Base-by-base conservation (phyloP, 2,888 invertebrate genomes). In the Oscheius sp. region DNA sequence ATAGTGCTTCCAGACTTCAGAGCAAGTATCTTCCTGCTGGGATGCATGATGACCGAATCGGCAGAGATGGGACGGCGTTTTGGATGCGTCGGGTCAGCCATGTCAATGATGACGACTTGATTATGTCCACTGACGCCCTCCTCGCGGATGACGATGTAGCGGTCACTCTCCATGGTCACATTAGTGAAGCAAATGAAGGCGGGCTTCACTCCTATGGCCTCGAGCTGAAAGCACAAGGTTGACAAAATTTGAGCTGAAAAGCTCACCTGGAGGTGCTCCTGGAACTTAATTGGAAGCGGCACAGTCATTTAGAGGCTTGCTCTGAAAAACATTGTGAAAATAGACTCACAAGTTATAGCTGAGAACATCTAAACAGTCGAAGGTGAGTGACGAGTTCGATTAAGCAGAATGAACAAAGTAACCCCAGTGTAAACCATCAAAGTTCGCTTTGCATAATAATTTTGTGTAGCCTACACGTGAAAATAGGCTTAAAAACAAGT, bases 11-110 rank as follows among this genome's bases (percentile, higher is more conserved):
- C 94, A 84, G 96, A 96, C 93, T 97, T 98, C 33, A 97, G 92
- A 21, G 97, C 97, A 87, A 98, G 96, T 80, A 99, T 96, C 92
- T 97, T 98, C 90, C 95, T 96, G 33, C 96, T 94, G n/a, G 98
- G 98, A 91, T 99, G 97, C 98, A 98, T 99, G 87, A 99, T 98
- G 74, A 97, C 97, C 50, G 97, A 97, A 91, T 98, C 98, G 1
- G 98, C 98, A 72, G 96, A 96, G 88, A 99, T 98, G 2, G 97
- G 97, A 89, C 96, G 92, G 76, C 97, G 92, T 85, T 96, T 96
- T 1, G 97, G 96, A 91, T 96, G 96, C 77, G 93, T 93, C 21
- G 96, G 93, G 91, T 98, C 96, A 53, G 93, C 94, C 95, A 99
- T 94, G 89, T 99, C 97, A 85, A 99, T 96, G 90, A 98, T 99